Evolutionary conservation across 2,113 vertebrate genomes (phyloP).

Genomic region (Emydocephalus ijimae): DNA sequence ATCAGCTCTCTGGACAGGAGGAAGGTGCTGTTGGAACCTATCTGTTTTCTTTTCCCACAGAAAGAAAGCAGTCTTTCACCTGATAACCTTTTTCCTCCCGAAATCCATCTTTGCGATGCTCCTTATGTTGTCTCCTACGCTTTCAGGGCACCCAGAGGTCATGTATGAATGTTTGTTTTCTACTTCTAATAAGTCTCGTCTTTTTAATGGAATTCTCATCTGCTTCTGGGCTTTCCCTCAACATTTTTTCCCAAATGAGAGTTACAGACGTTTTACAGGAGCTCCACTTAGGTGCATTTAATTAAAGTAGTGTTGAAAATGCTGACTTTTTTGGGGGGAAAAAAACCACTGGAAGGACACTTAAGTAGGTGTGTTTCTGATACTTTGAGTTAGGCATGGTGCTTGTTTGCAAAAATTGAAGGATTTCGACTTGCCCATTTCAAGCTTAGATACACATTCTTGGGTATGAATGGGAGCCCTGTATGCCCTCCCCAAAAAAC

Average conservation of each 20-base stretch:
- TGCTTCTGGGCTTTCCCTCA: neutral
- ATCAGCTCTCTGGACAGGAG: neutral
- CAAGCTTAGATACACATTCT: neutral
- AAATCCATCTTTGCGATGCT: neutral
- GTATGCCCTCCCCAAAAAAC: neutral
- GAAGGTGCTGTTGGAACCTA: neutral
- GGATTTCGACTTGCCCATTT: neutral
- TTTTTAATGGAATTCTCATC: neutral
- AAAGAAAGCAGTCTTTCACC: neutral
- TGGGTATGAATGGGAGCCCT: neutral
- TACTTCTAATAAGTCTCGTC: neutral
- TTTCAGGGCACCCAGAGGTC: neutral
- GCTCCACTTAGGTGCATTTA: neutral
- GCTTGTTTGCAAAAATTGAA: neutral
- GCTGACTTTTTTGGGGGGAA: neutral
- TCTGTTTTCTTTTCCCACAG: neutral
- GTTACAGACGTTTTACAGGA: neutral
- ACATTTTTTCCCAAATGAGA: neutral
- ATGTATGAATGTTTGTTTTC: neutral
- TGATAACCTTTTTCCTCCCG: neutral
- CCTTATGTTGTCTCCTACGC: neutral
- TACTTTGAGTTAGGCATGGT: neutral
- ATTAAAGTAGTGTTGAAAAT: neutral
- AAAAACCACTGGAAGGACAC: neutral
- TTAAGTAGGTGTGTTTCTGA: neutral